Conservation (phyloP, 2,113 vertebrate genomes). For the Prunella fulvescens region DNA sequence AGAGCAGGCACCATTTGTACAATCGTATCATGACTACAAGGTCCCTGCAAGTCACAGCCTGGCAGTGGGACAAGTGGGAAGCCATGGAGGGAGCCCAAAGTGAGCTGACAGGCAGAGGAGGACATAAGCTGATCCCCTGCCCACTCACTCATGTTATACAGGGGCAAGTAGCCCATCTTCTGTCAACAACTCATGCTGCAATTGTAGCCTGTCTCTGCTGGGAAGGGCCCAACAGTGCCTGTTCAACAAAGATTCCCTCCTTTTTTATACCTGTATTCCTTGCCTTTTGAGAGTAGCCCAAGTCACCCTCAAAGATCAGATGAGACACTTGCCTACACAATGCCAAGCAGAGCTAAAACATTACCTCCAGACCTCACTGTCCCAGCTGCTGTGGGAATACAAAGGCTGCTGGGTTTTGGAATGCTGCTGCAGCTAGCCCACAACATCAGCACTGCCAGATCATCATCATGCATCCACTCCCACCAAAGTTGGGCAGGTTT, state of each 20-base stretch:
- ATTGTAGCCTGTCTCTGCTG: not conserved
- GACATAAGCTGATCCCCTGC: not conserved
- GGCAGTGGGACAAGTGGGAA: not conserved
- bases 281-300: not conserved
- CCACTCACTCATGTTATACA: not conserved
- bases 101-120: not conserved
- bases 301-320: not conserved
- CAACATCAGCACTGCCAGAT: not conserved
- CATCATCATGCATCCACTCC: not conserved
- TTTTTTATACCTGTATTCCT: not conserved
- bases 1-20: not conserved
- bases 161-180: not conserved
- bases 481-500: not conserved
- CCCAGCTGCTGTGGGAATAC: not conserved
- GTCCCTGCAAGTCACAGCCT: not conserved
- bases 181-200: not conserved
- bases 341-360: not conserved
- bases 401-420: fast-evolving
- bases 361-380: not conserved
- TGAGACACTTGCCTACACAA: fast-evolving
- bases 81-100: not conserved
- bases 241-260: not conserved
- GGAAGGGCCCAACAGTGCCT: not conserved
- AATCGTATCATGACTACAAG: fast-evolving
- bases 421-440: not conserved